Conservation (phyloP, 2,797 vertebrate species). For the Oreonectes daqikongensis region DNA sequence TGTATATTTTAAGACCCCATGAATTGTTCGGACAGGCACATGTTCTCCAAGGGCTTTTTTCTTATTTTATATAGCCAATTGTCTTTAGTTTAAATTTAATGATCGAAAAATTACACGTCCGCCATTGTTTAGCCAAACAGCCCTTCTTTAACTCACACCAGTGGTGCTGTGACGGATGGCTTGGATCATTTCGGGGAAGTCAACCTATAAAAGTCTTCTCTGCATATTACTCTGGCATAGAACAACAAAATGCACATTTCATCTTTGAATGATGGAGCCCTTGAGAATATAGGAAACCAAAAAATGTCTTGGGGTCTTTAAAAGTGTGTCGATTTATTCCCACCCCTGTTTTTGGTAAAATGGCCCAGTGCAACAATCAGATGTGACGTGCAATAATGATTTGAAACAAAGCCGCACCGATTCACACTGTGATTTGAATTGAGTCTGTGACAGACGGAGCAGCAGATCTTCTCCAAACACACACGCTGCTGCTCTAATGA, state of each 20-base stretch:
- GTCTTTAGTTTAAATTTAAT: no score
- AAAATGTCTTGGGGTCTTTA: slow-evolving; percentile 3
- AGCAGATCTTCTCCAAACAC: slow-evolving; percentile 31
- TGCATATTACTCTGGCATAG: no score
- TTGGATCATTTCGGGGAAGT: no score
- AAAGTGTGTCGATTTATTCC: slow-evolving; percentile 40
- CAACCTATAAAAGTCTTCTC: no score
- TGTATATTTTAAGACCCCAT: slow-evolving; percentile 10
- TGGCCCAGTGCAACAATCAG: slow-evolving; percentile 56
- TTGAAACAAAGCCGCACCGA: slow-evolving; percentile 65
- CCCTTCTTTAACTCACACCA: no score
- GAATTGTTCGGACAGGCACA: background rate
- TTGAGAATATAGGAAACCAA: background rate
- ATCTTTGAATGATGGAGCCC: background rate
- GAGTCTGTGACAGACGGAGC: slow-evolving; percentile 48
- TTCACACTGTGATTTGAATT: slow-evolving; percentile 79
- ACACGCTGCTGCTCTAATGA: slow-evolving; percentile 21
- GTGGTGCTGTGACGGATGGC: no score
- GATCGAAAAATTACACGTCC: no score
- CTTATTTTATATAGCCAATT: no score
- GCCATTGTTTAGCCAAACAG: background rate
- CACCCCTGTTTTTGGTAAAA: slow-evolving; percentile 29
- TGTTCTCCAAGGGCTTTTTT: no score
- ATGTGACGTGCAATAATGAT: slow-evolving; percentile 74
- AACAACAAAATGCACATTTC: background rate